Evolutionary conservation across 2,797 vertebrate genomes (phyloP).

Genomic region (Gambusia yucatana): DNA sequence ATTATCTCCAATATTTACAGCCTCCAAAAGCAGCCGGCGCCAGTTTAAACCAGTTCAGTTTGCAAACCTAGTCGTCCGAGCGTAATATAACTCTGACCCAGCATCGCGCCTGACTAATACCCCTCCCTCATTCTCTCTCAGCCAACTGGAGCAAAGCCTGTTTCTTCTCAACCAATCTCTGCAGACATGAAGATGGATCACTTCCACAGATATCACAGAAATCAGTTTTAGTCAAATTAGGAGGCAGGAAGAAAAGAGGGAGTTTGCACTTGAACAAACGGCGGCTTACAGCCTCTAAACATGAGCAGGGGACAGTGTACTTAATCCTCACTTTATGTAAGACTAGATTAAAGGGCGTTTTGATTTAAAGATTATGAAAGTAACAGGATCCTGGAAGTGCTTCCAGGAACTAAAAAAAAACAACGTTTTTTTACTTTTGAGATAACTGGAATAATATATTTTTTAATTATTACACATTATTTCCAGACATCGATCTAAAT

Average conservation of each 20-base stretch:
- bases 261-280: not conserved
- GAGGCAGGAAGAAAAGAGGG: constrained; percentile 5
- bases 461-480: not conserved
- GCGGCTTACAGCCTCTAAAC: constrained; percentile 27
- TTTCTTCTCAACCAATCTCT: constrained; percentile 4
- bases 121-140: not conserved
- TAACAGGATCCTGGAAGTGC: constrained; percentile 4
- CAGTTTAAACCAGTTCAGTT: constrained; percentile 34
- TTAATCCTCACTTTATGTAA: constrained; percentile 45
- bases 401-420: not conserved
- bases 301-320: constrained; percentile 7
- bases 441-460: not conserved
- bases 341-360: constrained; percentile 41
- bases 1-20: not conserved
- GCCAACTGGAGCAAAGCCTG: constrained; percentile 1
- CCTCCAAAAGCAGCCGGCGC: not conserved
- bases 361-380: constrained; percentile 32
- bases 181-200: constrained; percentile 1
- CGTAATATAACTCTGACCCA: constrained; percentile 59
- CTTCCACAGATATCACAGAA: constrained; percentile 10
- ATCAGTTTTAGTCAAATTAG: constrained; percentile 20
- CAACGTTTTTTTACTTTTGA: not conserved
- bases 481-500: constrained; percentile 10
- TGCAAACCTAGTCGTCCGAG: constrained; percentile 14
- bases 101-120: constrained; percentile 21